Base-by-base conservation (phyloP, 2,113 vertebrate genomes). In the Struthidea cinerea region DNA sequence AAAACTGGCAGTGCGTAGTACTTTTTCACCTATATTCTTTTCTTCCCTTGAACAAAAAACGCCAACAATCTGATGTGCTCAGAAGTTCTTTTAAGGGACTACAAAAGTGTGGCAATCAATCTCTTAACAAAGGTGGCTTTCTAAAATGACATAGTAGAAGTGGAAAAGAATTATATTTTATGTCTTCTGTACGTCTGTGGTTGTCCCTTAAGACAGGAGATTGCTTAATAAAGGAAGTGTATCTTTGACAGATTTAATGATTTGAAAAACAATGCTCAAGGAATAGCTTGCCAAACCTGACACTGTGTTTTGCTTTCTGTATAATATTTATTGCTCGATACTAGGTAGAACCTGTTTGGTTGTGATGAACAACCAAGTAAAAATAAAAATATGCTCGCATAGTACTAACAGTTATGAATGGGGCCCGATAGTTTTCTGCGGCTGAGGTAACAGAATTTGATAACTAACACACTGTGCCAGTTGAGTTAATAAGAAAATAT, bases 361-460 rank as follows among this genome's bases (percentile, higher is more conserved):
- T 97, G 90, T 93, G 91, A 49, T 93, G 87, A 93, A 71, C 87
- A 67, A 78, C 92, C 94, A 93, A 87, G n/a, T 90, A 44, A 96
- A 94, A 94, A 94, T 77, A 81, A 92, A 87, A 23, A 22, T 41
- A 42, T 1, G 81, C 69, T 93, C 94, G 63, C 69, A 50, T 90
- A 95, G 69, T 96, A 88, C 94, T 93, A 82, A 95, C 89, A 69
- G 47, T 89, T 79, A 93, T 3, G 30, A 91, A 77, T 74, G 83
- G 55, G 75, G 46, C 49, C 68, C 59, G 5, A 6, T 65, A 84
- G 37, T 80, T 86, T 47, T 81, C 68, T 95, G 57, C 89, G 87
- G 86, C 73, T 95, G 69, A 96, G 71, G 68, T 92, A 89, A 92
- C 93, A 94, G 53, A 93, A 89, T 94, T 95, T 83, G 92, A 77